Evolutionary conservation across 2,797 vertebrate species (phyloP), one percentile per base, ranked within the genome.

Genomic region (Cyclura pinguis): DNA sequence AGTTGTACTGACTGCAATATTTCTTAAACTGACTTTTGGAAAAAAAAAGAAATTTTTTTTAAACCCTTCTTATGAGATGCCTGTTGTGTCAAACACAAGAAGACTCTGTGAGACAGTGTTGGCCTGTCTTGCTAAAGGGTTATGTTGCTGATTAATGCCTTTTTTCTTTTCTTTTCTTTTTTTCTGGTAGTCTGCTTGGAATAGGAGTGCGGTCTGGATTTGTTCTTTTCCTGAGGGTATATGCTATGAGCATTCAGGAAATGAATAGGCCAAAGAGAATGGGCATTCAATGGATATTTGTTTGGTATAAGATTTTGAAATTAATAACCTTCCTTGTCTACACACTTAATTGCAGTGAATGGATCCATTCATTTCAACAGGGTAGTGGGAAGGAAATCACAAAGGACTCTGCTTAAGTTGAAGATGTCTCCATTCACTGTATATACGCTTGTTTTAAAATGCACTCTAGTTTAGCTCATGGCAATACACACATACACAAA

Each of bases 231-330:
- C 93, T 91, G 92, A 94, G 92, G 95, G 96, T 90, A 85, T 93
- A 92, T 57, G 85, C 88, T 69, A 93, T 74, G 84, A 93, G 88
- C 0, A 69, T 90, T 96, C 93, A 94, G 97, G 96, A 97, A 81
- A 95, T 88, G 80, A 82, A 76, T 92, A 90, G 91, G 90, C 2
- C 6, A 8, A 92, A 93, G 93, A 95, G 94, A 90, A 95, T 92
- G 93, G 78, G 85, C 84, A 88, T 95, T 96, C 94, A 93, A 91
- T 96, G 92, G 92, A 92, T 94, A 93, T 97, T 96, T 94, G 91
- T 90, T 94, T 95, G 96, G 95, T 47, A 73, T 86, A 94, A 74
- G 92, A 93, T 94, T 95, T 94, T 92, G 96, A 96, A 97, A 96
- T 91, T 94, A 96, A 94, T 95, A 94, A 92, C 93, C 84, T 35